Evolutionary conservation across 2,113 vertebrate species (phyloP).

Genomic region (Laticauda colubrina): DNA sequence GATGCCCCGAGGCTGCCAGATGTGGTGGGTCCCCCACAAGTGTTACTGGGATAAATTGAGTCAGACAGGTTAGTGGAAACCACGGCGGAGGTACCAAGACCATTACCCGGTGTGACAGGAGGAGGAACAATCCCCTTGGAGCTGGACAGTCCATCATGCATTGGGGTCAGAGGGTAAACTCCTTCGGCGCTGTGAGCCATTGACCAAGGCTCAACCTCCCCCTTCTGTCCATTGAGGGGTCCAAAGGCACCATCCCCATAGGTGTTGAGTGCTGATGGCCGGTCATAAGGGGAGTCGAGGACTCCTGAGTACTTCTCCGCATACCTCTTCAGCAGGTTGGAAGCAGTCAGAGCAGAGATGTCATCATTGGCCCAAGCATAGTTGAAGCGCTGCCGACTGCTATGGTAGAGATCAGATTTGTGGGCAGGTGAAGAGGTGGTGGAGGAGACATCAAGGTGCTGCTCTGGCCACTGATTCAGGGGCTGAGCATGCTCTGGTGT

Average conservation of each 20-base stretch:
- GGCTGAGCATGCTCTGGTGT: constrained; percentile 98
- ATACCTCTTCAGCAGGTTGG: constrained; percentile 95
- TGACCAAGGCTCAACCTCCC: constrained; percentile 87
- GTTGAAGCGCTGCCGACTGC: constrained; percentile 81
- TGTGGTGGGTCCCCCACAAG: constrained; percentile 63
- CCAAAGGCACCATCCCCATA: constrained; percentile 82
- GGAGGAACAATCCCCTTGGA: constrained; percentile 68
- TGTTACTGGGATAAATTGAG: constrained; percentile 78
- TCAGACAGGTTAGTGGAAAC: constrained; percentile 82
- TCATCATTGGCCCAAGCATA: constrained; percentile 98
- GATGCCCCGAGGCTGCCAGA: constrained; percentile 69
- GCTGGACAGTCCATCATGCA: constrained; percentile 80
- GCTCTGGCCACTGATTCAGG: constrained; percentile 98
- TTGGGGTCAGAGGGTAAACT: constrained; percentile 76
- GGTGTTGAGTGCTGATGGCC: constrained; percentile 71
- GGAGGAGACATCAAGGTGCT: constrained; percentile 97
- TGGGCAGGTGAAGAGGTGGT: constrained; percentile 94
- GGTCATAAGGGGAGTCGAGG: constrained; percentile 88
- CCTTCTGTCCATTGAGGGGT: constrained; percentile 81
- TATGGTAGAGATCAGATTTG: constrained; percentile 85
- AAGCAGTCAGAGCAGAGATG: constrained; percentile 93
- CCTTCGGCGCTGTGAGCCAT: constrained; percentile 77
- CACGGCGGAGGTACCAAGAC: constrained; percentile 73
- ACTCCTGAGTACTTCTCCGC: constrained; percentile 94
- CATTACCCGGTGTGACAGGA: constrained; percentile 54